Percentiles rank a stretch among this genome's conserved stretches.
Conservation (phyloP, 2,113 vertebrate species). For the Alectura lathami region DNA sequence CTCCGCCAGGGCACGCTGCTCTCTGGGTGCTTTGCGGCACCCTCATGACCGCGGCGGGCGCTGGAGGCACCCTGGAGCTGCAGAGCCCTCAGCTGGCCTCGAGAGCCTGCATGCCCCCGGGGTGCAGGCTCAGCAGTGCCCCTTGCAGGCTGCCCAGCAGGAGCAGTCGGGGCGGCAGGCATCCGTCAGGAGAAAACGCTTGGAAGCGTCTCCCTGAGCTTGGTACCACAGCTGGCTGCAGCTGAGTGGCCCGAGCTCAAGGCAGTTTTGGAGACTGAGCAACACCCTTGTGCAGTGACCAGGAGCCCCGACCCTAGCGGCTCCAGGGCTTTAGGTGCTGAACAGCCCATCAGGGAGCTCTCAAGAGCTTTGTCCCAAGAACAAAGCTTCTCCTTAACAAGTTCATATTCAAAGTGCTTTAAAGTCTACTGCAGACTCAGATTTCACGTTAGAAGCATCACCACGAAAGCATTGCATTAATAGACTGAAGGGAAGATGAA, state of each 20-base stretch:
- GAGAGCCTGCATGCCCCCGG: too few relatives aligned
- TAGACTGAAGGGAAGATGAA: not conserved
- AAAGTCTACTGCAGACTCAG: not conserved
- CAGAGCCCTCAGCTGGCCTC: too few relatives aligned
- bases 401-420: not conserved
- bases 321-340: not conserved
- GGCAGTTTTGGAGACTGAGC: not conserved
- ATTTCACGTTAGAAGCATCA: not conserved
- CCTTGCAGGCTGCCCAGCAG: not conserved
- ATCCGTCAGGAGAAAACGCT: not conserved
- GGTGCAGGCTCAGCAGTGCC: not conserved
- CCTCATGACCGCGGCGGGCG: not conserved
- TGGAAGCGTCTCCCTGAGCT: not conserved
- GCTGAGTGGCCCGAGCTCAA: not conserved
- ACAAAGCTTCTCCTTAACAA: not conserved
- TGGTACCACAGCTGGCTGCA: not conserved
- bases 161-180: not conserved
- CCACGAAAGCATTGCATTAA: not conserved
- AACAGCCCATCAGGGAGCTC: not conserved
- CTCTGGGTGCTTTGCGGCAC: not conserved
- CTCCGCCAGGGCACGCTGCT: fast-evolving
- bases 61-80: not conserved
- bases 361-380: not conserved
- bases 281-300: not conserved
- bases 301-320: not conserved